These are phyloP conservation scores for Girardia tigrina DNA, from an alignment of 2,888 invertebrate genomes.

Conservation along the genomic window DNA sequence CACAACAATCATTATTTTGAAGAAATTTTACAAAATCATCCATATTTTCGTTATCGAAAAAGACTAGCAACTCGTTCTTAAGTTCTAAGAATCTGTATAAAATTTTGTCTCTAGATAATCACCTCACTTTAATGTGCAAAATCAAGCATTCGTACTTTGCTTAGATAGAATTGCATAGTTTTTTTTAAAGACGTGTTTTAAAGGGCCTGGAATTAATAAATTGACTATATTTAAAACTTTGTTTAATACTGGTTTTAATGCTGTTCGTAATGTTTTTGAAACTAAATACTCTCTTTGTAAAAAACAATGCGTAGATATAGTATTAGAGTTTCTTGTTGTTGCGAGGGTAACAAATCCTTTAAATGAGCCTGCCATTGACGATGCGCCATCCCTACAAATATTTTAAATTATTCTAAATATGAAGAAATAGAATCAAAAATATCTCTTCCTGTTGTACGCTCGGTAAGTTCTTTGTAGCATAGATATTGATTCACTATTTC, in stretches of 20 bases:
- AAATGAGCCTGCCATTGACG: no score
- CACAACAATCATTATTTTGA: not conserved
- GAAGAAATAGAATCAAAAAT: not conserved
- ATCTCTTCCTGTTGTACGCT: not conserved
- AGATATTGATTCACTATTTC: slow-evolving; percentile 23
- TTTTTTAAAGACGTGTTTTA: not conserved
- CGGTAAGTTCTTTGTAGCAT: slow-evolving; percentile 7
- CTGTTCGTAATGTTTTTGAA: not conserved
- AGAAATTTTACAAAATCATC: not conserved
- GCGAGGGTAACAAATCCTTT: no score
- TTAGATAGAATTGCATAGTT: not conserved
- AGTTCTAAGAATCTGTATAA: not conserved
- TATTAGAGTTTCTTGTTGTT: no score
- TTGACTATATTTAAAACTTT: not conserved
- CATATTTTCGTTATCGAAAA: not conserved
- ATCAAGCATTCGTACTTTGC: slow-evolving; percentile 3
- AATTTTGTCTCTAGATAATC: not conserved
- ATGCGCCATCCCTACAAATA: no score
- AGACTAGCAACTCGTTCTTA: not conserved
- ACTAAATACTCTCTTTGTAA: not conserved
- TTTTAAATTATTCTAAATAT: not conserved
- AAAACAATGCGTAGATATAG: no score
- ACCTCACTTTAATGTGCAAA: not conserved
- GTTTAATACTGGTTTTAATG: not conserved
- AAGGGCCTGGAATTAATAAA: not conserved